Percentiles rank a stretch among this genome's conserved stretches.
phyloP scores from a whole-genome alignment of 2,113 vertebrate species.

The Empidonax traillii region DNA sequence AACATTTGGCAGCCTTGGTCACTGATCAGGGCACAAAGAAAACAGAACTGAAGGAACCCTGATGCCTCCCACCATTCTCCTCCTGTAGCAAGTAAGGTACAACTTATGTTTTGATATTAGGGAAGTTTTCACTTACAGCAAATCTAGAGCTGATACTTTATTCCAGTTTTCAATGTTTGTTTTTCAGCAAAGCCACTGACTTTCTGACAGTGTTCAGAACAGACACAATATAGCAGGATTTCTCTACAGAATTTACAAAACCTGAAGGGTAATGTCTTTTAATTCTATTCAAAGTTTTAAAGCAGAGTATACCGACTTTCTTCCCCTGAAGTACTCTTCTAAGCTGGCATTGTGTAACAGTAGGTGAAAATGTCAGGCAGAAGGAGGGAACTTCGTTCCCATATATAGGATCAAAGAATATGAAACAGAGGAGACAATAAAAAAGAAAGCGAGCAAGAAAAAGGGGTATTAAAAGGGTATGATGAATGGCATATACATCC shows the following conservation, averaged over 20 bases:
- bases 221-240: not conserved
- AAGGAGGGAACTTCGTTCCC: constrained; percentile 55
- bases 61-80: not conserved
- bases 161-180: not conserved
- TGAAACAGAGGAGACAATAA: constrained; percentile 64
- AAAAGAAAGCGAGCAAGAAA: constrained; percentile 67
- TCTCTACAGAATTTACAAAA: constrained; percentile 3
- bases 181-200: constrained; percentile 8
- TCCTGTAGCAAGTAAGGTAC: not conserved
- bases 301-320: constrained; percentile 10
- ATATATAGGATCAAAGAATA: constrained; percentile 66
- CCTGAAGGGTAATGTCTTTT: constrained; percentile 5
- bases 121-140: not conserved
- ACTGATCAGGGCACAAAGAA: not conserved
- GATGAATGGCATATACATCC: constrained; percentile 70
- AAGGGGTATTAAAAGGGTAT: constrained; percentile 59
- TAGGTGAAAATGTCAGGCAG: constrained; percentile 63
- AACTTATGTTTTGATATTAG: not conserved
- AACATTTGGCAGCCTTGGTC: not conserved
- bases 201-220: not conserved
- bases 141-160: not conserved
- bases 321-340: constrained; percentile 38
- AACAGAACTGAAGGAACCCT: not conserved
- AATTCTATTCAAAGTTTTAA: constrained; percentile 45
- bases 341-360: constrained; percentile 43